A percentile compares a stretch with the other conserved stretches of the same genome.
Conservation (phyloP, 2,888 invertebrate species). For the Eupithecia inturbata region DNA sequence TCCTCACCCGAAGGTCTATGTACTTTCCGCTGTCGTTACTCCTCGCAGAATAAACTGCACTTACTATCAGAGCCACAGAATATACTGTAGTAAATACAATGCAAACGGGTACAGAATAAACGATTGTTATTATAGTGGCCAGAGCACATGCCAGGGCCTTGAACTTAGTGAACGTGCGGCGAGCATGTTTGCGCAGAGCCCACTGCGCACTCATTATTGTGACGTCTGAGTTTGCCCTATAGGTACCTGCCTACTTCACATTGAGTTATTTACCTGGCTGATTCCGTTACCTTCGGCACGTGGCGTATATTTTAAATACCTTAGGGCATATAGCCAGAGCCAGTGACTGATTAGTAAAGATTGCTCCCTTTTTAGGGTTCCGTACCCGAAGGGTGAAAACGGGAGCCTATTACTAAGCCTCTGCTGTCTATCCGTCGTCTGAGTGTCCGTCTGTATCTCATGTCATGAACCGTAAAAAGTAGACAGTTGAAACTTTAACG, state of each 20-base stretch:
- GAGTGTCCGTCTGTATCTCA: too few species aligned
- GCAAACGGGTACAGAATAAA: slow-evolving; percentile 47
- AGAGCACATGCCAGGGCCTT: slow-evolving; percentile 67
- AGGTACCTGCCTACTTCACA: slow-evolving; percentile 44
- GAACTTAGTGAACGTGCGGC: slow-evolving; percentile 74
- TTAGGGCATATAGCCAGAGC: slow-evolving; percentile 13
- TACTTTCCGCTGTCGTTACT: slow-evolving; percentile 40
- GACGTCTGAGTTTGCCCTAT: slow-evolving; percentile 63
- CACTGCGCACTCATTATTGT: slow-evolving; percentile 73
- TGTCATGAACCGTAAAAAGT: too few species aligned
- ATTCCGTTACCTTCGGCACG: slow-evolving; percentile 64
- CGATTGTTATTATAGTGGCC: slow-evolving; percentile 32
- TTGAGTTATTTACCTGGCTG: slow-evolving; percentile 58
- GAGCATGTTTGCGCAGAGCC: slow-evolving; percentile 80
- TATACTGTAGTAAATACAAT: slow-evolving; percentile 8
- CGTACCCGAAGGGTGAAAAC: too few species aligned
- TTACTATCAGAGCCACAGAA: slow-evolving; percentile 47
- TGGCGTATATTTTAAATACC: slow-evolving; percentile 45
- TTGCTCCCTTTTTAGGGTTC: not conserved
- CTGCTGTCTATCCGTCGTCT: too few species aligned
- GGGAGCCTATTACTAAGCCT: too few species aligned
- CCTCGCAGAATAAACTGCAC: slow-evolving; percentile 16
- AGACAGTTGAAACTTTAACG: too few species aligned
- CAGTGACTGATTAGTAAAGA: not conserved
- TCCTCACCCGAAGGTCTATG: slow-evolving; percentile 37